A percentile compares a stretch with the other conserved stretches of the same genome.
Evolutionary conservation across 2,888 invertebrate genomes (phyloP).

Genomic region (Calameuta filiformis): DNA sequence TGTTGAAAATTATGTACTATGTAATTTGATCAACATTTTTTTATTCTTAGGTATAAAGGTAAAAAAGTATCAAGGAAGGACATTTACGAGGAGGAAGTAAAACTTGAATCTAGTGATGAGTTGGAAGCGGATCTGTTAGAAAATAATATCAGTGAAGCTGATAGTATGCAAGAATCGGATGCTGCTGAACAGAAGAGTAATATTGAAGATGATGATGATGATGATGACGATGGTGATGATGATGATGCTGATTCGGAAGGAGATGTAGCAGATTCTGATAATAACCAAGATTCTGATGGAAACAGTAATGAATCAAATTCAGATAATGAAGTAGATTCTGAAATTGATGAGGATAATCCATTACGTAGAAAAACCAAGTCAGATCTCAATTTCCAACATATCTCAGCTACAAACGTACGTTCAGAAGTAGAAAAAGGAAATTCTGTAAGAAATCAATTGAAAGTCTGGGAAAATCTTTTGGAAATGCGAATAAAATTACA

Average conservation of each 20-base stretch:
- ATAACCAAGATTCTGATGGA: constrained; percentile 28
- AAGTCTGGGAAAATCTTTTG: constrained; percentile 86
- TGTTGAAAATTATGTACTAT: neutral
- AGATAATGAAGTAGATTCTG: constrained; percentile 51
- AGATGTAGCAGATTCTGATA: constrained; percentile 24
- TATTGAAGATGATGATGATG: constrained; percentile 26
- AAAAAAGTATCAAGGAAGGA: constrained; percentile 75
- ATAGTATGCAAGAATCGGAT: constrained; percentile 37
- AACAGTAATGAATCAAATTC: constrained; percentile 47
- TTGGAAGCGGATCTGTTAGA: constrained; percentile 53
- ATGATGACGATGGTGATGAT: constrained; percentile 28
- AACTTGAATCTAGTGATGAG: constrained; percentile 47
- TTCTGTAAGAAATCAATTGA: constrained; percentile 77
- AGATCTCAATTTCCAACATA: constrained; percentile 68
- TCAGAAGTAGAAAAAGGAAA: constrained; percentile 75
- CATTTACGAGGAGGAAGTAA: constrained; percentile 42
- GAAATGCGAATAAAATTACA: constrained; percentile 91
- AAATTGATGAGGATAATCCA: constrained; percentile 59
- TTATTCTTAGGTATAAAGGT: constrained; percentile 73
- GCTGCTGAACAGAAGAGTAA: constrained; percentile 28
- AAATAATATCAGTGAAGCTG: constrained; percentile 31
- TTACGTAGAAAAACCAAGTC: constrained; percentile 59
- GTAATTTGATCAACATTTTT: neutral
- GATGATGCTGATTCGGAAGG: constrained; percentile 21
- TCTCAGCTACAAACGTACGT: constrained; percentile 69